Conservation (phyloP, 2,797 vertebrate species). For the Labroides dimidiatus region DNA sequence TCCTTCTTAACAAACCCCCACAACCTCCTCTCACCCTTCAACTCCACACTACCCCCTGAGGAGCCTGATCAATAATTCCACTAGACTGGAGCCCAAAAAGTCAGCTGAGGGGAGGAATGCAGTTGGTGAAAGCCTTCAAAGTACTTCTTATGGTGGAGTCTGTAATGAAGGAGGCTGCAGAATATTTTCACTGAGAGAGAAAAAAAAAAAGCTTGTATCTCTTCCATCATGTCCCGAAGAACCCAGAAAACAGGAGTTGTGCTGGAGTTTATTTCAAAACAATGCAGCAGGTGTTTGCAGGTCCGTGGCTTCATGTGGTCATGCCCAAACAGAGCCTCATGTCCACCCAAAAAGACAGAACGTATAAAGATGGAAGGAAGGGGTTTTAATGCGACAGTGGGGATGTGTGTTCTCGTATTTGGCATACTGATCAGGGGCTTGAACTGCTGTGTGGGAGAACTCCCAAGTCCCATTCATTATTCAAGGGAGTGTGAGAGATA, state of each 20-base stretch:
- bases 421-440: constrained; percentile 64
- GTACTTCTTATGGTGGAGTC: constrained; percentile 35
- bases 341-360: background rate
- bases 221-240: constrained; percentile 14
- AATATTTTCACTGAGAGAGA: constrained; percentile 22
- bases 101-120: constrained; percentile 37
- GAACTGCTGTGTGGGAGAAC: constrained; percentile 60
- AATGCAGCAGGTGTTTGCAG: background rate
- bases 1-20: constrained; percentile 24
- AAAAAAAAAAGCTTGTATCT: constrained; percentile 32
- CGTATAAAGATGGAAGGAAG: constrained; percentile 21
- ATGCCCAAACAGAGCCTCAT: background rate
- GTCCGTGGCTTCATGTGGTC: background rate
- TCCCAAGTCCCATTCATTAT: constrained; percentile 70
- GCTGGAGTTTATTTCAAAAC: constrained; percentile 1
- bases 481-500: constrained; percentile 62
- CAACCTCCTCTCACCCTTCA: constrained; percentile 35
- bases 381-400: constrained; percentile 38
- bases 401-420: constrained; percentile 53
- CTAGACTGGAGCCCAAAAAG: constrained; percentile 43
- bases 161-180: constrained; percentile 44
- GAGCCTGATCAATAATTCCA: constrained; percentile 67
- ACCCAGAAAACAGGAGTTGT: background rate
- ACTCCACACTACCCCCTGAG: constrained; percentile 27
- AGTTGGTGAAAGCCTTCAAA: constrained; percentile 55